Conservation (phyloP, 2,888 invertebrate species). For the Orchesellides sinensis region DNA sequence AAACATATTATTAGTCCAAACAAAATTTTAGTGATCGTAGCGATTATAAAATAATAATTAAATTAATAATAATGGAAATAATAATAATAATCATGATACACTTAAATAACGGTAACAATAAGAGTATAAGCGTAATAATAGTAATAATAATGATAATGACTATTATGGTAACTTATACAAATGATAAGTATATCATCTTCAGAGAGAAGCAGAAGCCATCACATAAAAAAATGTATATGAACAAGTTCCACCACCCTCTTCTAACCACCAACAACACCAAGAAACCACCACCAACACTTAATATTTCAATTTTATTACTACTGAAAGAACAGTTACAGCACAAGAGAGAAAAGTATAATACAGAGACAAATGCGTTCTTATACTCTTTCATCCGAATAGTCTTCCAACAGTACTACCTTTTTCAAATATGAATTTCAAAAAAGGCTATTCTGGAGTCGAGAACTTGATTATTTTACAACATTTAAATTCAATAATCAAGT, state of each 20-base stretch:
- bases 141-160: slow-evolving; percentile 61
- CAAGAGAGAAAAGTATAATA: background rate
- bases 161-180: slow-evolving; percentile 22
- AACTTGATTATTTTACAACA: no score
- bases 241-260: slow-evolving; percentile 29
- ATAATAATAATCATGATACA: slow-evolving; percentile 64
- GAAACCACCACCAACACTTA: slow-evolving; percentile 5
- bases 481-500: no score
- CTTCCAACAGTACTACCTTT: slow-evolving; percentile 37
- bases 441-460: slow-evolving; percentile 58
- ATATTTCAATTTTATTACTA: slow-evolving; percentile 3
- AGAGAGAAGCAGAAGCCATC: slow-evolving; percentile 26
- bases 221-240: slow-evolving; percentile 25
- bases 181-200: slow-evolving; percentile 18
- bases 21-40: slow-evolving; percentile 75
- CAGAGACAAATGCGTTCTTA: background rate
- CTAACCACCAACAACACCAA: slow-evolving; percentile 14
- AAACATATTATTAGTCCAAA: slow-evolving; percentile 93
- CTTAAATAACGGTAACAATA: slow-evolving; percentile 66
- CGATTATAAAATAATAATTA: slow-evolving; percentile 72
- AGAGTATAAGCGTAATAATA: slow-evolving; percentile 53
- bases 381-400: slow-evolving; percentile 57
- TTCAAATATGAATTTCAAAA: background rate
- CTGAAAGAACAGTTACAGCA: background rate
- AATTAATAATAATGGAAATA: slow-evolving; percentile 62